These are phyloP conservation scores for Thymallus thymallus DNA, from an alignment of 2,113 vertebrate species.

Conservation along the genomic window DNA sequence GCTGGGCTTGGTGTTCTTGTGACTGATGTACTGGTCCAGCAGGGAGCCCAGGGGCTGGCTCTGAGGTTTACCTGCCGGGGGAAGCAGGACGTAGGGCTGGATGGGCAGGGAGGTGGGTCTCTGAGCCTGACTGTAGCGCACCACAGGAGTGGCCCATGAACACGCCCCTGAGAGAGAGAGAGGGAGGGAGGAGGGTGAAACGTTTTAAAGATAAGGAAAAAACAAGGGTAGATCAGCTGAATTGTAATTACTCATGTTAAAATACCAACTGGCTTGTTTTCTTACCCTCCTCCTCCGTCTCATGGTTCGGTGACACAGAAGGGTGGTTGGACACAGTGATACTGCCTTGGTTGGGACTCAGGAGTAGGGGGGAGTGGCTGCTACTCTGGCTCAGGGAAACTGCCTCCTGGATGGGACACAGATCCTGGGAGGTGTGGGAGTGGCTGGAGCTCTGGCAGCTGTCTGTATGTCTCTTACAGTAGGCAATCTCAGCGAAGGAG, in stretches of 20 bases:
- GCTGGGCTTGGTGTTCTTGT: slow-evolving; percentile 65
- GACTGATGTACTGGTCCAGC: slow-evolving; percentile 83
- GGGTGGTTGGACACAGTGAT: slow-evolving; percentile 27
- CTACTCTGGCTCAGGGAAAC: slow-evolving; percentile 47
- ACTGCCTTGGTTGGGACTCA: slow-evolving; percentile 63
- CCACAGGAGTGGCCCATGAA: slow-evolving; percentile 68
- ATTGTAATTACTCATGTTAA: background rate
- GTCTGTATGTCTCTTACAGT: slow-evolving; percentile 68
- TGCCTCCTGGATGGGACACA: slow-evolving; percentile 74
- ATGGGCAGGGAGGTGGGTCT: slow-evolving; percentile 94
- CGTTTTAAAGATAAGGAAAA: background rate
- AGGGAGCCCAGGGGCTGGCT: slow-evolving; percentile 79
- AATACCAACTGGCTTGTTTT: background rate
- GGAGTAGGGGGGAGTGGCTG: slow-evolving; percentile 75
- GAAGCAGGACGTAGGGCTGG: slow-evolving; percentile 90
- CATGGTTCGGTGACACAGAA: slow-evolving; percentile 30
- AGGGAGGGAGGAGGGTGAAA: background rate
- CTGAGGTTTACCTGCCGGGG: slow-evolving; percentile 78
- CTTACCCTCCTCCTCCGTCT: slow-evolving; percentile 24
- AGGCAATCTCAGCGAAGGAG: slow-evolving; percentile 80
- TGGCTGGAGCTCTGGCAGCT: slow-evolving; percentile 59
- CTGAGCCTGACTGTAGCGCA: slow-evolving; percentile 89
- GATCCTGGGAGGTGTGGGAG: slow-evolving; percentile 64
- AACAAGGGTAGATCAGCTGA: slow-evolving; percentile 1
- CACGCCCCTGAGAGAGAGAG: slow-evolving; percentile 67